Conservation (phyloP, 2,113 vertebrate genomes). For the Gopherus evgoodei region DNA sequence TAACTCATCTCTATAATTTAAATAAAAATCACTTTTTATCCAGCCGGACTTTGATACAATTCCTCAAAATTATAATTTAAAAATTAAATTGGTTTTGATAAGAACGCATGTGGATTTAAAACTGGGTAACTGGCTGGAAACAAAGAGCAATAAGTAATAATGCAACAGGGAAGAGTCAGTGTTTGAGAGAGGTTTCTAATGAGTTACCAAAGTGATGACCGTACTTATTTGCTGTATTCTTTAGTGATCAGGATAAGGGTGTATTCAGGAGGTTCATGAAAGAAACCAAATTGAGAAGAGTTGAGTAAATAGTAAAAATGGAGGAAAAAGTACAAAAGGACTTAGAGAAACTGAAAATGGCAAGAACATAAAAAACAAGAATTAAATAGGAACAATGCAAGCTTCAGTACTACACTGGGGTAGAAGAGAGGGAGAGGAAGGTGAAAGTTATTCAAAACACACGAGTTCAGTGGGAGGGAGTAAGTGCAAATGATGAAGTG, state of each 20-base stretch:
- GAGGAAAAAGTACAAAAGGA: background rate
- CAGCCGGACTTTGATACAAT: background rate
- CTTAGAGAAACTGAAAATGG: background rate
- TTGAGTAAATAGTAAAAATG: background rate
- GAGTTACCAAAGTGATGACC: background rate
- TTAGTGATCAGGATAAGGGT: background rate
- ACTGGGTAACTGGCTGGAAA: background rate
- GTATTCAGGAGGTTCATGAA: background rate
- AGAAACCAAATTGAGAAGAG: background rate
- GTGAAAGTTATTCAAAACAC: fast-evolving
- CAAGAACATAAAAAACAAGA: background rate
- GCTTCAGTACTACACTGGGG: fast-evolving
- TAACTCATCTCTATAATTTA: background rate
- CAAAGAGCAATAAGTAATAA: background rate
- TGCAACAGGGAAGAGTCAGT: background rate
- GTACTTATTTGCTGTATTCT: background rate
- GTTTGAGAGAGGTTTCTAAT: background rate
- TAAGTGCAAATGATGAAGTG: background rate
- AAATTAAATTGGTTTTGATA: background rate
- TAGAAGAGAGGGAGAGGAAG: background rate
- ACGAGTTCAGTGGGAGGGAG: background rate
- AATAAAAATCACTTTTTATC: background rate
- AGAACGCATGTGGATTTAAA: background rate
- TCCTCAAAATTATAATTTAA: background rate
- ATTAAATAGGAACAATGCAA: background rate